A percentile compares a stretch with the other conserved stretches of the same genome.
phyloP scores from a whole-genome alignment of 2,888 invertebrate genomes.

The Elaeidobius kamerunicus region DNA sequence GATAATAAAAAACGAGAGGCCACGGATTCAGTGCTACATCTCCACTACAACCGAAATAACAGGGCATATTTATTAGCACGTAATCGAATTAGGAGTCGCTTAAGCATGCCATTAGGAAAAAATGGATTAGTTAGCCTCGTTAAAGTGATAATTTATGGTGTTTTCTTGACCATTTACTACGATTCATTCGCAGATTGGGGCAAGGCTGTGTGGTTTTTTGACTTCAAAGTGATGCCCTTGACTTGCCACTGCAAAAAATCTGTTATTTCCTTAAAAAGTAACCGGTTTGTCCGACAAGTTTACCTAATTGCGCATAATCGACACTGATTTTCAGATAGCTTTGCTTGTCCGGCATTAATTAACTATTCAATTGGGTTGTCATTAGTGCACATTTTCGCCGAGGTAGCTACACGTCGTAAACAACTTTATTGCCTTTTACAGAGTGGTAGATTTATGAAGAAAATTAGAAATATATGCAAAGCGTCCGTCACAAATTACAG shows the following conservation, averaged over 20 bases:
- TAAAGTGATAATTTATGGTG: no score
- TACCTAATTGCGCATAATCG: no score
- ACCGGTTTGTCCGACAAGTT: no score
- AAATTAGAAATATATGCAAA: conserved; percentile 24
- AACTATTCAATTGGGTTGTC: not conserved
- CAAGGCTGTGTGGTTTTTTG: no score
- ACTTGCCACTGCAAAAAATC: no score
- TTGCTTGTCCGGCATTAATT: no score
- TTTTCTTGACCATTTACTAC: conserved; percentile 9
- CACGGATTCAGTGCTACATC: conserved; percentile 19
- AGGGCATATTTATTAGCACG: conserved; percentile 14
- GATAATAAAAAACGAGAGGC: conserved; percentile 21
- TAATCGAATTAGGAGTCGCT: conserved; percentile 18
- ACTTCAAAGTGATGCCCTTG: no score
- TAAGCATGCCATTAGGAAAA: conserved; percentile 10
- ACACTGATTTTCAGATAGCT: no score
- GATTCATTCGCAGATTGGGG: no score
- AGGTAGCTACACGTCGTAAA: not conserved
- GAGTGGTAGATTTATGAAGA: conserved; percentile 9
- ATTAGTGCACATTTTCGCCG: no score
- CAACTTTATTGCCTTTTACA: conserved; percentile 5
- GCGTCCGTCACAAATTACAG: conserved; percentile 27
- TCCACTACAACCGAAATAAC: conserved; percentile 17
- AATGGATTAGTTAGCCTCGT: not conserved
- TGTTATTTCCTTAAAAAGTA: no score